These are phyloP conservation scores for Amphiprion clarkii DNA, from an alignment of 2,797 vertebrate species.

Conservation along the genomic window DNA sequence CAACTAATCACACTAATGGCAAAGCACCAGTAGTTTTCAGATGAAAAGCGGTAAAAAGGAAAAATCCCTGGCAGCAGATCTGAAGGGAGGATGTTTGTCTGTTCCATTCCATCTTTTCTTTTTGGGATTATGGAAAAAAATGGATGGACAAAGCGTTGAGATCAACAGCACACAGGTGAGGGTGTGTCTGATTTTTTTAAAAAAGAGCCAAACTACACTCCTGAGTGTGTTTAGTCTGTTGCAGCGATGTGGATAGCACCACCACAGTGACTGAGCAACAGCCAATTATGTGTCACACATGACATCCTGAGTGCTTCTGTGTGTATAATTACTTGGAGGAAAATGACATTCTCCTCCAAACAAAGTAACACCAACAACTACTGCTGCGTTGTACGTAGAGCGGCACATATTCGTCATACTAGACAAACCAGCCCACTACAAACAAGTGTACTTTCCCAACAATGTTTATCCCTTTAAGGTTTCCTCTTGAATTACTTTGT, in stretches of 20 bases:
- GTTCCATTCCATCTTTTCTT: constrained; percentile 23
- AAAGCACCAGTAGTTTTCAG: constrained; percentile 28
- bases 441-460: constrained; percentile 22
- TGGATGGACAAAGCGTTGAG: constrained; percentile 48
- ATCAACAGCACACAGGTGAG: constrained; percentile 69
- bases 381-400: background rate
- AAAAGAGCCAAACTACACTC: constrained; percentile 25
- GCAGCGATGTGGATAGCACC: constrained; percentile 37
- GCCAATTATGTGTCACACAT: constrained; percentile 52
- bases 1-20: constrained; percentile 46
- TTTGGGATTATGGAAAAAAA: constrained; percentile 58
- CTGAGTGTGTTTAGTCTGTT: constrained; percentile 7
- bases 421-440: constrained; percentile 14
- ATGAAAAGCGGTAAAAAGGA: constrained; percentile 32
- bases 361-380: constrained; percentile 53
- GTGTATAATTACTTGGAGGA: constrained; percentile 68
- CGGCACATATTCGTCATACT: constrained; percentile 28
- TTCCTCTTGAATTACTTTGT: constrained; percentile 2
- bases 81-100: constrained; percentile 69
- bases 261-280: constrained; percentile 34
- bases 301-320: constrained; percentile 33
- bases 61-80: constrained; percentile 84
- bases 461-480: constrained; percentile 15
- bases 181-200: constrained; percentile 51
- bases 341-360: constrained; percentile 60